Conservation (phyloP, 2,888 invertebrate genomes). For the Nematopogon swammerdamellus region DNA sequence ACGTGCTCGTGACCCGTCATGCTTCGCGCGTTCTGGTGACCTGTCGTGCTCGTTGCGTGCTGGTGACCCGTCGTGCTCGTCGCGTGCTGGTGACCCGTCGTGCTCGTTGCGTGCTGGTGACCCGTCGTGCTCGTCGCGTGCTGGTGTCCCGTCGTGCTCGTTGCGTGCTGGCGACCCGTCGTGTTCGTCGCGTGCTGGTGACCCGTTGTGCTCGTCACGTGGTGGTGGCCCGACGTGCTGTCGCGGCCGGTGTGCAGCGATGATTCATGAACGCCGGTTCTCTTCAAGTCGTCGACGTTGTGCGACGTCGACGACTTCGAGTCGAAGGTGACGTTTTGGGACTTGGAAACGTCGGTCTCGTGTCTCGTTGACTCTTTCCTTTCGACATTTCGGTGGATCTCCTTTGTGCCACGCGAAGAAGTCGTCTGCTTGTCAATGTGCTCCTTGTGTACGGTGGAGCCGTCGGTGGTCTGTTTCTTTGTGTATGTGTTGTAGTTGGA, state of each 20-base stretch:
- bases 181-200: too few species aligned
- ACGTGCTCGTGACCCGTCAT: too few species aligned
- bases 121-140: too few species aligned
- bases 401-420: neutral
- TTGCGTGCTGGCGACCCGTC: too few species aligned
- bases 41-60: too few species aligned
- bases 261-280: neutral
- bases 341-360: conserved; percentile 7
- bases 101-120: too few species aligned
- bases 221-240: too few species aligned
- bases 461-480: conserved; percentile 14
- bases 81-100: too few species aligned
- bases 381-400: neutral
- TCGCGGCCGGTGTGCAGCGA: neutral
- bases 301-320: neutral
- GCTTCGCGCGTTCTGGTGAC: too few species aligned
- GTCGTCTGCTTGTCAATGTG: neutral
- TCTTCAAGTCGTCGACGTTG: neutral
- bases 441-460: neutral
- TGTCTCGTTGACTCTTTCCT: conserved; percentile 5
- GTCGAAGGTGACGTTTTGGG: conserved; percentile 4
- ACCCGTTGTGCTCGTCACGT: too few species aligned
- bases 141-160: too few species aligned
- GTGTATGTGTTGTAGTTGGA: conserved; percentile 52
- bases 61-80: too few species aligned